Evolutionary conservation across 2,113 vertebrate species (phyloP).

Genomic region (Miniopterus natalensis): DNA sequence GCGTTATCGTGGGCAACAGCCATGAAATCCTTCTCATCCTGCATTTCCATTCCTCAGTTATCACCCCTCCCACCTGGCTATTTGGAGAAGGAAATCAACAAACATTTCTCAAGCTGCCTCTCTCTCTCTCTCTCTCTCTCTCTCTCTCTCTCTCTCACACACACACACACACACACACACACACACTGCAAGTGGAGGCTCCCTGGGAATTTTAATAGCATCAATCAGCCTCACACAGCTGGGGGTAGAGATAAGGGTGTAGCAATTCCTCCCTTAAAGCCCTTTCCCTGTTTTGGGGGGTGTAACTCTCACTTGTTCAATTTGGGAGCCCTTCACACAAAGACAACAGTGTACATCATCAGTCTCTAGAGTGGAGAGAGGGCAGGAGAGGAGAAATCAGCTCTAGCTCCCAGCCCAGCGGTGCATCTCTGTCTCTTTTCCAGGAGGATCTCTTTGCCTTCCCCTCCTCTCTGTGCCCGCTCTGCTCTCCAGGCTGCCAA

Average conservation of each 20-base stretch:
- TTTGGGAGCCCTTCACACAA: conserved; percentile 17
- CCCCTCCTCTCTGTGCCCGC: not conserved
- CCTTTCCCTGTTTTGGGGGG: not conserved
- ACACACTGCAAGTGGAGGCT: not conserved
- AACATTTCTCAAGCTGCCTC: conserved; percentile 31
- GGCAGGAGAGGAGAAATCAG: not conserved
- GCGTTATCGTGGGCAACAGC: not conserved
- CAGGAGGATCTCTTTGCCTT: not conserved
- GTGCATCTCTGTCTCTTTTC: not conserved
- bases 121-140: not conserved
- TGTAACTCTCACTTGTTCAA: not conserved
- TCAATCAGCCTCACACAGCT: conserved; percentile 18
- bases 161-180: not conserved
- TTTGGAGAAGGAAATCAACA: conserved; percentile 66
- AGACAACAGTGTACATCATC: not conserved
- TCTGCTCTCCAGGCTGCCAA: not conserved
- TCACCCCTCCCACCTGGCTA: conserved; percentile 58
- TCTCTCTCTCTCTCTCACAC: not conserved
- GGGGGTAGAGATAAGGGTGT: conserved; percentile 47
- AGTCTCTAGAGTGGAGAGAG: not conserved
- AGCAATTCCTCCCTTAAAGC: not conserved
- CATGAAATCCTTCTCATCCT: not conserved
- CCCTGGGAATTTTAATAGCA: conserved; percentile 1
- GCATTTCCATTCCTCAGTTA: not conserved
- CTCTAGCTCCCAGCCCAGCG: not conserved